Evolutionary conservation across 1,140 invertebrate species (phyloP).

Genomic region (Notospermus geniculatus): DNA sequence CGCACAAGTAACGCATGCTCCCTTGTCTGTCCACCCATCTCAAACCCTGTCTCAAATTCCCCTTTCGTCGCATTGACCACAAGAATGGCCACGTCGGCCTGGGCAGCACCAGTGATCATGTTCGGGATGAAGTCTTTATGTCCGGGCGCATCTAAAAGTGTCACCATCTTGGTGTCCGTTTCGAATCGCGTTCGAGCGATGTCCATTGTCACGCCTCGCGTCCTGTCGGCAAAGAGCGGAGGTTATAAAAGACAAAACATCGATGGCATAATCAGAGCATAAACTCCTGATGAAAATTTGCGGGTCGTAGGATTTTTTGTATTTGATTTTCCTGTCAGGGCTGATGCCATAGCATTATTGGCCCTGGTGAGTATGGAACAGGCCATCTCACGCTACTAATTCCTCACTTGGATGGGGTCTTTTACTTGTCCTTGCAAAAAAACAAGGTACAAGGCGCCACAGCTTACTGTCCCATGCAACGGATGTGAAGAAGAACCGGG

Average conservation of each 20-base stretch:
- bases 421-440: too few relatives aligned
- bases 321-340: too few relatives aligned
- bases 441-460: too few relatives aligned
- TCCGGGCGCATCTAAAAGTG: constrained; percentile 93
- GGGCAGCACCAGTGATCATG: constrained; percentile 95
- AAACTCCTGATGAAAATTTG: neutral
- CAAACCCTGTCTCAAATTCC: constrained; percentile 99
- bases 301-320: neutral
- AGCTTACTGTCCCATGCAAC: too few relatives aligned
- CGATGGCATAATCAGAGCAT: neutral
- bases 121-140: constrained; percentile 98
- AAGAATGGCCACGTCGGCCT: constrained; percentile 93
- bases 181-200: constrained; percentile 91
- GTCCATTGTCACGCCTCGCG: constrained; percentile 93
- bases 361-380: too few relatives aligned
- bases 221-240: constrained; percentile 54
- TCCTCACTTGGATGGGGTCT: too few relatives aligned
- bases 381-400: too few relatives aligned
- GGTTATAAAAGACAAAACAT: constrained; percentile 6
- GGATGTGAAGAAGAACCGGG: too few relatives aligned
- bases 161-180: constrained; percentile 78
- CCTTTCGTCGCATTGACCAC: constrained; percentile 92
- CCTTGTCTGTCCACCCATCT: constrained; percentile 93
- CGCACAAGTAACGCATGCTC: constrained; percentile 93
- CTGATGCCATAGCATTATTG: too few relatives aligned